Base-by-base conservation (phyloP, 1,140 invertebrate species). In the Bombus superbus region DNA sequence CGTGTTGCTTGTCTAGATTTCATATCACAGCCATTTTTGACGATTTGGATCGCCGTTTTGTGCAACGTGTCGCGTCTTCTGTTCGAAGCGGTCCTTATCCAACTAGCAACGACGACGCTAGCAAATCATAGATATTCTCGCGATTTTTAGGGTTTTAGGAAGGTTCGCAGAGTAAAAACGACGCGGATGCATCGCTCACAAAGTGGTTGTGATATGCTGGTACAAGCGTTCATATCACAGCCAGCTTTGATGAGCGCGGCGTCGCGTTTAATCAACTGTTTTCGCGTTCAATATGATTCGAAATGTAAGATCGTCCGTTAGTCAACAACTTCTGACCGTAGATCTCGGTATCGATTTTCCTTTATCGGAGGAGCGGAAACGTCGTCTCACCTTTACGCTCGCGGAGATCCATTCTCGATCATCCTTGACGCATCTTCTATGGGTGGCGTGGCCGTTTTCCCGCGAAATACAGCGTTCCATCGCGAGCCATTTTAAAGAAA, bases 1-100 rank as follows among this genome's bases (percentile, higher is more conserved):
- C 97, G 96, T 97, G 97, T 97, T 95, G 95, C 92, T 92, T 93
- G 87, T 94, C 92, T 93, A 86, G 94, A 93, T 95, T 93, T 97
- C 97, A 97, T 98, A 98, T 98, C 97, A 97, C 97, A 97, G 97
- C 97, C 97, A 97, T 97, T 97, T 97, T 97, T 97, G 97, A 97
- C 97, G 97, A 97, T 96, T 97, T 97, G 94, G 96, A 96, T 96
- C 95, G 94, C 92, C 88, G 94, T 95, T 94, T 92, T 93, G 91
- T 89, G 85, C 93, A 86, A 90, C 94, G 81, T 38, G 8, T 38
- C 35, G 40, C 28, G 32, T 38, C 73, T 38, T 38, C n/a, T 3
- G 10, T 68, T 35, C 66, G 66, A 68, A 3, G 6, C 64, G 15
- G 6, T 9, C 6, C 18, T 8, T 25, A 53, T 22, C 47, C 18